Percentiles rank a stretch among this genome's conserved stretches.
Conservation (phyloP, 2,113 vertebrate species). For the Nyctereutes procyonoides region DNA sequence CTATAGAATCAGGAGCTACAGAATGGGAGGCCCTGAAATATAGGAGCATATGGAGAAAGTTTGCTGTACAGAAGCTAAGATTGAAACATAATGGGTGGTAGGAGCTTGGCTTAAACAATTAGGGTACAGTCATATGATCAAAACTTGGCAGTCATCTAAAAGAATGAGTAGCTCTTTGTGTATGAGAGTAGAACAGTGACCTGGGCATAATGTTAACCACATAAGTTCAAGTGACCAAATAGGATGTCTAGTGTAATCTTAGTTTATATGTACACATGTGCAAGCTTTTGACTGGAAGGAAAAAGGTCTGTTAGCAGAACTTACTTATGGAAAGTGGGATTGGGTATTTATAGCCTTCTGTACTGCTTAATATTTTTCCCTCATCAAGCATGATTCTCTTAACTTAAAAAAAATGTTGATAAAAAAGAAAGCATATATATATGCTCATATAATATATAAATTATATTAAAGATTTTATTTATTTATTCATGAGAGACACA, state of each 20-base stretch:
- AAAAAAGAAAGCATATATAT: neutral
- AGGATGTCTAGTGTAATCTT: neutral
- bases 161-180: neutral
- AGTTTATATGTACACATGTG: neutral
- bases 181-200: neutral
- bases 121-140: neutral
- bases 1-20: neutral
- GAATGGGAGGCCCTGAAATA: neutral
- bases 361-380: neutral
- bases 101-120: neutral
- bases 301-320: neutral
- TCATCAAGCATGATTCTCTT: neutral
- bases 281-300: neutral
- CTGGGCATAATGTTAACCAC: neutral
- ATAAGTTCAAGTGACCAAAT: neutral
- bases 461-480: too few relatives aligned
- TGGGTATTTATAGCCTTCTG: neutral
- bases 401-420: neutral
- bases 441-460: too few relatives aligned
- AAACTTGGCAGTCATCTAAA: neutral
- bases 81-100: neutral
- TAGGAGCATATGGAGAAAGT: neutral
- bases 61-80: neutral
- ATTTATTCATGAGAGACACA: too few relatives aligned
- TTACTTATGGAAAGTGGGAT: neutral